Evolutionary conservation across 2,888 invertebrate species (phyloP).

Genomic region (Hyalella azteca): DNA sequence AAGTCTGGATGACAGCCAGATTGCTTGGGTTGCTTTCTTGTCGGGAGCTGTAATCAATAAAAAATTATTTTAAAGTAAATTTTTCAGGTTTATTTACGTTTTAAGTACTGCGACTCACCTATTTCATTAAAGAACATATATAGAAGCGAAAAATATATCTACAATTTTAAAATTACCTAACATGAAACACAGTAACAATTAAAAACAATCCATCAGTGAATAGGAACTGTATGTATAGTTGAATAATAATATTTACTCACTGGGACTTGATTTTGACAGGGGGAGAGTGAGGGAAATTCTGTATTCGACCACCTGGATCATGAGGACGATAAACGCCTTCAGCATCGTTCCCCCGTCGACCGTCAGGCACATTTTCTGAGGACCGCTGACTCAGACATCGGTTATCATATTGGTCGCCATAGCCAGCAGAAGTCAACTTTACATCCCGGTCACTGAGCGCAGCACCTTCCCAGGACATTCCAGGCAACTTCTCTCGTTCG

Average conservation of each 20-base stretch:
- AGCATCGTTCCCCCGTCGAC: background rate
- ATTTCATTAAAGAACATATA: background rate
- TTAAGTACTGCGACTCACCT: background rate
- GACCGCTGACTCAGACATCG: constrained; percentile 61
- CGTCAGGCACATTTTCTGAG: no score
- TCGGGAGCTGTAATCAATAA: background rate
- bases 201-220: background rate
- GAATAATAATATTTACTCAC: background rate
- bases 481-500: background rate
- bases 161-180: background rate
- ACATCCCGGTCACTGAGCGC: background rate
- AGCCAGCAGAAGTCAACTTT: no score
- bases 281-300: constrained; percentile 1
- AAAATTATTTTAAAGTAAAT: background rate
- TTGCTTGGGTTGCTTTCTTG: background rate
- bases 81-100: background rate
- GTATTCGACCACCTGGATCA: background rate
- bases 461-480: background rate
- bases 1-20: background rate
- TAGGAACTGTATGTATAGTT: background rate
- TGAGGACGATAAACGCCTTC: constrained; percentile 1
- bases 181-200: background rate
- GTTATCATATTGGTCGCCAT: constrained; percentile 61
- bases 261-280: constrained; percentile 33
- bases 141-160: background rate